Percentiles rank a stretch among this genome's conserved stretches.
phyloP scores from a whole-genome alignment of 2,888 invertebrate genomes.

The Sicus ferrugineus region DNA sequence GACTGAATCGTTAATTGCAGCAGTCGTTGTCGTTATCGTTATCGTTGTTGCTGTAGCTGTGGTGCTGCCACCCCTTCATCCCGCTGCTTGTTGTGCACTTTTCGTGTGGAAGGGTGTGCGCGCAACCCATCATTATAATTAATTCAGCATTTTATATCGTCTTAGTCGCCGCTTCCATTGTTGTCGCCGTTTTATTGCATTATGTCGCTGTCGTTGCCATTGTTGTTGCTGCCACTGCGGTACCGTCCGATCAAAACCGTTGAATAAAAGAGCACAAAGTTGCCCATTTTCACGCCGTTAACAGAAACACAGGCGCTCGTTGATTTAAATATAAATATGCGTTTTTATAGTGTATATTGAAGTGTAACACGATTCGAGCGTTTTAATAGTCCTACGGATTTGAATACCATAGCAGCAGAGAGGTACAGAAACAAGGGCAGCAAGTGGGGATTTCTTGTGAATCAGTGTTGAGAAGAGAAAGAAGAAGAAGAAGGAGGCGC shows the following conservation, averaged over 20 bases:
- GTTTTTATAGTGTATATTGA: neutral
- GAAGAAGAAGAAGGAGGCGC: no score
- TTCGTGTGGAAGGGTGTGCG: slow-evolving; percentile 12
- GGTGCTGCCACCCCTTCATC: neutral
- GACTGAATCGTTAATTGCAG: neutral
- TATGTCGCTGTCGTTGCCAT: neutral
- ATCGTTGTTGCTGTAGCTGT: neutral
- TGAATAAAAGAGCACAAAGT: no score
- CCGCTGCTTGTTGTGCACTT: slow-evolving; percentile 12
- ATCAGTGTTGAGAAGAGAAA: no score
- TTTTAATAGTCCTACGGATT: neutral
- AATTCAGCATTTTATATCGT: no score
- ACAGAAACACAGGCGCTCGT: slow-evolving; percentile 40
- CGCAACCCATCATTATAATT: no score
- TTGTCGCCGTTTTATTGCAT: neutral
- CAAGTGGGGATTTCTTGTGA: no score
- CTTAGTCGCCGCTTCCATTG: neutral
- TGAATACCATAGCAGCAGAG: neutral
- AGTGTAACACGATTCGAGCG: slow-evolving; percentile 3
- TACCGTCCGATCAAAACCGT: slow-evolving; percentile 42
- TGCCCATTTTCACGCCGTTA: slow-evolving; percentile 50
- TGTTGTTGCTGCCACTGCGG: neutral
- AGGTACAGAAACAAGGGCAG: neutral
- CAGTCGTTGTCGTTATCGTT: slow-evolving; percentile 5
- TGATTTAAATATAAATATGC: neutral